Evolutionary conservation across 92 coral and sea anemone species (phyloP), one percentile per base, ranked within the genome.

Genomic region (Blastomussa wellsi): DNA sequence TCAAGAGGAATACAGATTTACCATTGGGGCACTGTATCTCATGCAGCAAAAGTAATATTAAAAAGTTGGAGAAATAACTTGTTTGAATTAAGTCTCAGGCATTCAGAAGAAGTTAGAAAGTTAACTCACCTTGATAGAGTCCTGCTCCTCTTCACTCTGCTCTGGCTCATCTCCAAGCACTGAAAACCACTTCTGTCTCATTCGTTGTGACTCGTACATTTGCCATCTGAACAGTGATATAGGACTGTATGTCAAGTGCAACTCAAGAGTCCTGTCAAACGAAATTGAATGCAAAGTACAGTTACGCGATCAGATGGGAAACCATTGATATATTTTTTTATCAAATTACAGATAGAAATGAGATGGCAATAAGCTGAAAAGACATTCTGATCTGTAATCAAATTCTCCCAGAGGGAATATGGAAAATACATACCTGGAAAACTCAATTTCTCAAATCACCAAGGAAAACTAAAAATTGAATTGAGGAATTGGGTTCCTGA

Each of bases 191-290:
- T 97, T 97, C 81, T 97, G 94, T 39, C 99, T 88, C 88, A 97
- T 91, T 70, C 97, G 78, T 89, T 97, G 99, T 4, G 99, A 97
- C 69, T 97, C 97, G 48, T 94, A 97, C 98, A 97, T 94, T 89
- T 97, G 99, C 99, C 99, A 97, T 79, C 90, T 95, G 94, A 97
- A 97, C 87, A 97, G 79, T 28, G 99, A 97, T 65, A 97, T 90
- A 17, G 99, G 99, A 47, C 93, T 89, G 83, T 95, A 97, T 0
- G 95, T 91, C 75, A 97, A 87, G 55, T 90, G 93, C 72, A 97
- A 85, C 76, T 97, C 97, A 42, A 97, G 94, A 55, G 89, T 88
- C 70, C 98, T 96, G 86, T 39, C 32, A 38, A 72, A 47, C 60
- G 28, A 32, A 67, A 71, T 2, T 7, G 32, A 49, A n/a, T n/a